These are phyloP conservation scores for Bovichtus variegatus DNA, from an alignment of 2,797 vertebrate genomes.

Conservation along the genomic window DNA sequence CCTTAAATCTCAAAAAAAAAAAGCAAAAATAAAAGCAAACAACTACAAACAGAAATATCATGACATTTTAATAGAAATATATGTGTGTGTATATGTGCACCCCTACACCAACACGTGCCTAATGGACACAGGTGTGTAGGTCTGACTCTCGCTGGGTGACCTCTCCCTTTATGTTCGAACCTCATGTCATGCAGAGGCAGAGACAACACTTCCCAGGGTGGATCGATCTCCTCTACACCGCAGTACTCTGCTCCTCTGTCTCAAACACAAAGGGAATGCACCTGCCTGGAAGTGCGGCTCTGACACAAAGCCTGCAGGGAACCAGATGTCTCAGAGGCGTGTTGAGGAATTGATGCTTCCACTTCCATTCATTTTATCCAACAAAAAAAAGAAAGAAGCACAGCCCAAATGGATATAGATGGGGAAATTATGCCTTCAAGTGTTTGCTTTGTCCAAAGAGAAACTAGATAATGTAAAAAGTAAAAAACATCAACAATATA, in stretches of 20 bases:
- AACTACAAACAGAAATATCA: too few relatives aligned
- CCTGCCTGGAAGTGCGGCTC: slow-evolving; percentile 72
- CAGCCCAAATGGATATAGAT: slow-evolving; percentile 30
- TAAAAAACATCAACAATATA: background rate
- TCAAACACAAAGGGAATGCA: slow-evolving; percentile 75
- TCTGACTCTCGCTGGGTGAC: slow-evolving; percentile 56
- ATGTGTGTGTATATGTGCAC: slow-evolving; percentile 13
- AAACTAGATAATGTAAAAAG: background rate
- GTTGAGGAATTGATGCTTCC: slow-evolving; percentile 70
- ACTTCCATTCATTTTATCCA: slow-evolving; percentile 56
- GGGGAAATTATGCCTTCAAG: background rate
- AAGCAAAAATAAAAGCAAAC: too few relatives aligned
- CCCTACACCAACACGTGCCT: slow-evolving; percentile 13
- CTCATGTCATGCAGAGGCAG: slow-evolving; percentile 69
- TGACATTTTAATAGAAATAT: too few relatives aligned
- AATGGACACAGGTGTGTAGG: slow-evolving; percentile 64
- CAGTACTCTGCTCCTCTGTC: slow-evolving; percentile 64
- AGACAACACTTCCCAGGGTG: slow-evolving; percentile 71
- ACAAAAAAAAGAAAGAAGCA: slow-evolving; percentile 31
- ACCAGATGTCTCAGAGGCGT: slow-evolving; percentile 69
- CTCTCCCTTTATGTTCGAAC: slow-evolving; percentile 66
- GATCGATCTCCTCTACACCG: slow-evolving; percentile 70
- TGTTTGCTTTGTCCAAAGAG: background rate
- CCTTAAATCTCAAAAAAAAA: background rate
- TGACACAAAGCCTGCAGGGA: slow-evolving; percentile 77